phyloP scores from a whole-genome alignment of 1,140 invertebrate genomes.

The Steinernema feltiae region DNA sequence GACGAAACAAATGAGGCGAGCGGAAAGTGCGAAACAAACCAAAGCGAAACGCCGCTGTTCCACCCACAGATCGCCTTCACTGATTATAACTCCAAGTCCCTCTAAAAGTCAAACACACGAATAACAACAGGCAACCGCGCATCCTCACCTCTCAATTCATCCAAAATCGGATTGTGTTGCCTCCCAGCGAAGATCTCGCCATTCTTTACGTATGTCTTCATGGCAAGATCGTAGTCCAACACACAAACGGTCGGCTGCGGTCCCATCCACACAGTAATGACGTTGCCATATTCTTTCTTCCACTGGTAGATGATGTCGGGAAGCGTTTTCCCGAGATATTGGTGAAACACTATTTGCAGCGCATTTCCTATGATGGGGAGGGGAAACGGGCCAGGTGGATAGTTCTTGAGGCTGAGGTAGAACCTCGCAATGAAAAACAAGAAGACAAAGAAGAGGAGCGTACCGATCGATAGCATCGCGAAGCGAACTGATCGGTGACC shows the following conservation, averaged over 20 bases:
- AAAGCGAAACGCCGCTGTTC: conserved; percentile 75
- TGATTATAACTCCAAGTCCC: conserved; percentile 49
- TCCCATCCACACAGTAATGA: conserved; percentile 23
- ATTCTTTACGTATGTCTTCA: conserved; percentile 22
- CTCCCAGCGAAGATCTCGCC: conserved; percentile 9
- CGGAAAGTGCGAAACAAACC: no score
- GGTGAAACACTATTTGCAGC: neutral
- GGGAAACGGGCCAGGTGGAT: neutral
- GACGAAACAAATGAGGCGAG: no score
- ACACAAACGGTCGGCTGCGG: conserved; percentile 13
- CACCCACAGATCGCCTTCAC: conserved; percentile 66
- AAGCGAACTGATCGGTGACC: no score
- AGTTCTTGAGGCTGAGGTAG: no score
- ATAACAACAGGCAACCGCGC: neutral
- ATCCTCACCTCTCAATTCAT: conserved; percentile 17
- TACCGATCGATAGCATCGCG: no score
- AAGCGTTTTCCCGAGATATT: neutral
- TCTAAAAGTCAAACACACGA: conserved; percentile 21
- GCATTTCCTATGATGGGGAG: neutral
- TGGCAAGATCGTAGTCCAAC: neutral
- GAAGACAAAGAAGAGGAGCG: no score
- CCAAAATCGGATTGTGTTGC: neutral
- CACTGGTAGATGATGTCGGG: neutral
- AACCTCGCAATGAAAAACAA: no score
- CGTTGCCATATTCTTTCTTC: neutral